These are phyloP conservation scores for Drosophila lutescens DNA, from an alignment of 2,888 invertebrate species.

Conservation along the genomic window DNA sequence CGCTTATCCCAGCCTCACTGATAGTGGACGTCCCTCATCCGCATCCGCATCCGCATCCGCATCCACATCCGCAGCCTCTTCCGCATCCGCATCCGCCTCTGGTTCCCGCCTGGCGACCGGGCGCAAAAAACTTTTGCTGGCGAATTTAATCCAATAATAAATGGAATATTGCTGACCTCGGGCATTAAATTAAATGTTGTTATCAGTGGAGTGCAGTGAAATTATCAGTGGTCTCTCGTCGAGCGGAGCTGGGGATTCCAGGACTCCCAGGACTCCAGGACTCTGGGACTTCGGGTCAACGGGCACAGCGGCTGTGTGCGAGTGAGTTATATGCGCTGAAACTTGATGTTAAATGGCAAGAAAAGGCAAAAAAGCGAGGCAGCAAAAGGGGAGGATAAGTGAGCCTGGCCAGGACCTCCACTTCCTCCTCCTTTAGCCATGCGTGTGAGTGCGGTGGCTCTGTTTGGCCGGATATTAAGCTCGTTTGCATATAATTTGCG, in stretches of 20 bases:
- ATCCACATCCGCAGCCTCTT: neutral
- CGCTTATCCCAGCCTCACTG: slow-evolving; percentile 63
- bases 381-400: neutral
- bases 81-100: neutral
- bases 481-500: slow-evolving; percentile 79
- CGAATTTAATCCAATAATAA: slow-evolving; percentile 85
- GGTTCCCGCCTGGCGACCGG: neutral
- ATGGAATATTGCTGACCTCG: slow-evolving; percentile 85
- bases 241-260: neutral
- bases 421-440: neutral
- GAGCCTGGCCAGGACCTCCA: neutral
- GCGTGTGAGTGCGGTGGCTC: slow-evolving; percentile 57
- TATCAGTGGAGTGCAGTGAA: slow-evolving; percentile 84
- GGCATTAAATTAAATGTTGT: slow-evolving; percentile 85
- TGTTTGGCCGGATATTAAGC: slow-evolving; percentile 81
- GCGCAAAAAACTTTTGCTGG: slow-evolving; percentile 78
- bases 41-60: neutral
- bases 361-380: slow-evolving; percentile 8
- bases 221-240: slow-evolving; percentile 77
- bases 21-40: slow-evolving; percentile 56
- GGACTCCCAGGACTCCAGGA: neutral
- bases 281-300: too few species aligned
- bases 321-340: slow-evolving; percentile 63
- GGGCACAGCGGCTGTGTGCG: slow-evolving; percentile 3
- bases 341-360: slow-evolving; percentile 55